Evolutionary conservation across 1,140 invertebrate genomes (phyloP).

Genomic region (Philotrypesis tridentata): DNA sequence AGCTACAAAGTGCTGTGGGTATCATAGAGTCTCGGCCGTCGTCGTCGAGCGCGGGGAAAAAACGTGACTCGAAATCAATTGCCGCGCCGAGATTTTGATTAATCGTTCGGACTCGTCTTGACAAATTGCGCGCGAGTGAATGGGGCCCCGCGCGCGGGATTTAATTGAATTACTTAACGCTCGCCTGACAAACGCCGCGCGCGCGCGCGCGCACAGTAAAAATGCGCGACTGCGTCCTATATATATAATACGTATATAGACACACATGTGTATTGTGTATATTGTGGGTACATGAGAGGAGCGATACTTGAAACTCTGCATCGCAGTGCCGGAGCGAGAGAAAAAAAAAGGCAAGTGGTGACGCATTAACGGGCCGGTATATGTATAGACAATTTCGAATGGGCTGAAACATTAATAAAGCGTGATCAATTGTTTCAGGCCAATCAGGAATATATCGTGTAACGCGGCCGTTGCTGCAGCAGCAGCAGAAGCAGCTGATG

Average conservation of each 20-base stretch:
- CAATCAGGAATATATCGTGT: background rate
- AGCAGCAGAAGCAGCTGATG: no score
- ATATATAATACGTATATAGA: no score
- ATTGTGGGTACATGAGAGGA: no score
- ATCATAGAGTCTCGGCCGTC: background rate
- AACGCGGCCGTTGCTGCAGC: no score
- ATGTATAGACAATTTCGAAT: background rate
- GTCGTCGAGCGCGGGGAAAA: background rate
- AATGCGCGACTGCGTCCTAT: no score
- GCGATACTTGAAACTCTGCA: no score
- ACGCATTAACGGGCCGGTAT: background rate
- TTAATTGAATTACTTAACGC: conserved; percentile 38
- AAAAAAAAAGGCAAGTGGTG: conserved; percentile 11
- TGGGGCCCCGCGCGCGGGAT: background rate
- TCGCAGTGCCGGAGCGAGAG: no score
- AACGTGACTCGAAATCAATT: conserved; percentile 32
- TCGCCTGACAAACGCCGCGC: conserved; percentile 6
- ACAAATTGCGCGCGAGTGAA: conserved; percentile 37
- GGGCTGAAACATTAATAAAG: conserved; percentile 14
- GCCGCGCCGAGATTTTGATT: conserved; percentile 37
- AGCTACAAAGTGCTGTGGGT: background rate
- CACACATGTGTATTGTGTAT: no score
- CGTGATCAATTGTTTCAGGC: conserved; percentile 21
- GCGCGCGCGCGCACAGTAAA: background rate
- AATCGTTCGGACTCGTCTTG: conserved; percentile 37